These are phyloP conservation scores for Erebia palarica DNA, from an alignment of 2,888 invertebrate species.

Conservation along the genomic window DNA sequence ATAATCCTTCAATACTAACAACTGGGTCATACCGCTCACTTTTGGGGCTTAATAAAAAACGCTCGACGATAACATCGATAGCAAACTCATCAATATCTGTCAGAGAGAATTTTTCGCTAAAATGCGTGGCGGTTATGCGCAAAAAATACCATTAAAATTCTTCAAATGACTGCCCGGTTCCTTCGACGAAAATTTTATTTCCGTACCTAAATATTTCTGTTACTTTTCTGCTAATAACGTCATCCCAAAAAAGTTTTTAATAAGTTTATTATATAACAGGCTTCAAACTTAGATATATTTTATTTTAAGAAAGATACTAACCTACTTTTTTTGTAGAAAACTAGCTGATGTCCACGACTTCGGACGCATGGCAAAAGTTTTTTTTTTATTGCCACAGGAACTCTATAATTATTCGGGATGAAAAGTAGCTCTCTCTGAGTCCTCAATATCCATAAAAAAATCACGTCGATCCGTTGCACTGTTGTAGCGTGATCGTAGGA, in stretches of 20 bases:
- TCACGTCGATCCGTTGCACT: no score
- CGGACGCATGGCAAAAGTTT: no score
- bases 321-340: no score
- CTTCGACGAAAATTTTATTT: conserved; percentile 12
- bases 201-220: not conserved
- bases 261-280: no score
- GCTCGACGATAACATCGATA: conserved; percentile 21
- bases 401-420: no score
- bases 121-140: conserved; percentile 18
- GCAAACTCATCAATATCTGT: conserved; percentile 29
- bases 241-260: not conserved
- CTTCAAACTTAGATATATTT: no score
- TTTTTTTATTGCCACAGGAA: no score
- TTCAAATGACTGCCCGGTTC: conserved; percentile 12
- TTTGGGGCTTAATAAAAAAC: conserved; percentile 20
- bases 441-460: no score
- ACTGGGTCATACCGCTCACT: conserved; percentile 17
- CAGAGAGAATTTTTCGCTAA: conserved; percentile 28
- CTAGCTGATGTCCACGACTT: no score
- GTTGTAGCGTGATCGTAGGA: no score
- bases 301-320: no score
- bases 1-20: not conserved
- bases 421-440: no score
- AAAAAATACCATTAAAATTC: conserved; percentile 38
- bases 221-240: not conserved